Percentiles rank a stretch among this genome's conserved stretches.
phyloP scores from a whole-genome alignment of 2,113 vertebrate species.

The Vicugna pacos region DNA sequence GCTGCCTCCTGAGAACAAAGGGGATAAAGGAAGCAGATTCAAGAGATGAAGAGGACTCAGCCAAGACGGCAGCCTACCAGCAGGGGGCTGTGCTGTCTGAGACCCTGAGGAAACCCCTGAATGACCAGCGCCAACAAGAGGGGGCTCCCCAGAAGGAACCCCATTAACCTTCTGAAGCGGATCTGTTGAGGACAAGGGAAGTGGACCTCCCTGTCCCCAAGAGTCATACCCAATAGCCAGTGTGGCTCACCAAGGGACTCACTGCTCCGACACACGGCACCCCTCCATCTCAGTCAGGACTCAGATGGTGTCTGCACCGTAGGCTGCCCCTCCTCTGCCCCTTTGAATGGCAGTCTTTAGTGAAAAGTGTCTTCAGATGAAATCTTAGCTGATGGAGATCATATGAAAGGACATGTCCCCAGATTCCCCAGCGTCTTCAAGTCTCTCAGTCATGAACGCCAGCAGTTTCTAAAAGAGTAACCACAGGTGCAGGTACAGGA shows the following conservation, averaged over 20 bases:
- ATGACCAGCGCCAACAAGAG: neutral
- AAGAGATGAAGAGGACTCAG: neutral
- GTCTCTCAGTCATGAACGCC: neutral
- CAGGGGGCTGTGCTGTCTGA: neutral
- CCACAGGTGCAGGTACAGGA: neutral
- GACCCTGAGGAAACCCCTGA: neutral
- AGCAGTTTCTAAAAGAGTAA: neutral
- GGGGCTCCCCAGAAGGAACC: neutral
- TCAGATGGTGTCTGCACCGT: neutral
- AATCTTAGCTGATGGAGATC: neutral
- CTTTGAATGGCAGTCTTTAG: neutral
- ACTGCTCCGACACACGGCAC: rapidly evolving
- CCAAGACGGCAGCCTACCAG: neutral
- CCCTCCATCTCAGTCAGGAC: neutral
- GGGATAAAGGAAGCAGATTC: neutral
- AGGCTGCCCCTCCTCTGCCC: neutral
- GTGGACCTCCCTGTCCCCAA: neutral
- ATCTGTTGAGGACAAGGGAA: neutral
- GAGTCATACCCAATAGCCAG: neutral
- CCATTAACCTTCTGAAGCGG: neutral
- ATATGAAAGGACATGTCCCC: neutral
- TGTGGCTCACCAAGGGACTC: neutral
- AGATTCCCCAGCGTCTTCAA: neutral
- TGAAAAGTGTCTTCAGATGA: neutral
- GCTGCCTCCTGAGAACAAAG: neutral